These are phyloP conservation scores for Dolichotis patagonum DNA, from an alignment of 2,113 vertebrate species.

Conservation along the genomic window DNA sequence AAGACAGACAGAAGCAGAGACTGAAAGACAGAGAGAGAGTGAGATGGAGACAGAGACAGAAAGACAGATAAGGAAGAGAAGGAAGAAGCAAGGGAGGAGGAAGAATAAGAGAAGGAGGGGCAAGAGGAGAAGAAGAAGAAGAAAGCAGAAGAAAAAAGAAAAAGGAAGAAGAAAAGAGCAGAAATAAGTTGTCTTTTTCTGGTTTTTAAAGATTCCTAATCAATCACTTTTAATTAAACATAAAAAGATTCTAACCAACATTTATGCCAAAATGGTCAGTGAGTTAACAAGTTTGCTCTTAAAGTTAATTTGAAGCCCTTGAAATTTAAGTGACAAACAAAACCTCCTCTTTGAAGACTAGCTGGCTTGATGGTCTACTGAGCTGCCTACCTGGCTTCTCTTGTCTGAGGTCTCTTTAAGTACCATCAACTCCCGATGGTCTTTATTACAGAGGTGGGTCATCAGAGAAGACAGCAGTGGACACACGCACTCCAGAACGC, in stretches of 20 bases:
- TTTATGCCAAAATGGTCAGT: background rate
- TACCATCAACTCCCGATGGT: too few species aligned
- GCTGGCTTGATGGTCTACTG: background rate
- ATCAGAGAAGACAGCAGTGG: background rate
- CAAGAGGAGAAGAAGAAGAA: background rate
- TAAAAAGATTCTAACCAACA: background rate
- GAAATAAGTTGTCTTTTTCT: background rate
- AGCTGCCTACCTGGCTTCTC: background rate
- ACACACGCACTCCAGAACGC: background rate
- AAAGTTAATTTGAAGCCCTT: background rate
- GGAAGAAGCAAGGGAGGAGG: too few species aligned
- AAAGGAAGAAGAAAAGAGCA: background rate
- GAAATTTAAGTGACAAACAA: background rate
- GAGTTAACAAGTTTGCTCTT: background rate
- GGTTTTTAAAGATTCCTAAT: background rate
- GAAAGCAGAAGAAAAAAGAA: background rate
- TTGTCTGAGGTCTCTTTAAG: background rate
- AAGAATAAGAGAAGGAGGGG: background rate
- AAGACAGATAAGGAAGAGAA: background rate
- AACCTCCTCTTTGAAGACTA: background rate
- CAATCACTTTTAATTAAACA: background rate
- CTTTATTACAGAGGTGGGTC: background rate
- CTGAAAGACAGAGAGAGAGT: too few species aligned
- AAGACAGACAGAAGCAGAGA: background rate
- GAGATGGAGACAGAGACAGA: too few species aligned